Conservation (phyloP, 2,797 vertebrate species). For the Phalanger gymnotis region DNA sequence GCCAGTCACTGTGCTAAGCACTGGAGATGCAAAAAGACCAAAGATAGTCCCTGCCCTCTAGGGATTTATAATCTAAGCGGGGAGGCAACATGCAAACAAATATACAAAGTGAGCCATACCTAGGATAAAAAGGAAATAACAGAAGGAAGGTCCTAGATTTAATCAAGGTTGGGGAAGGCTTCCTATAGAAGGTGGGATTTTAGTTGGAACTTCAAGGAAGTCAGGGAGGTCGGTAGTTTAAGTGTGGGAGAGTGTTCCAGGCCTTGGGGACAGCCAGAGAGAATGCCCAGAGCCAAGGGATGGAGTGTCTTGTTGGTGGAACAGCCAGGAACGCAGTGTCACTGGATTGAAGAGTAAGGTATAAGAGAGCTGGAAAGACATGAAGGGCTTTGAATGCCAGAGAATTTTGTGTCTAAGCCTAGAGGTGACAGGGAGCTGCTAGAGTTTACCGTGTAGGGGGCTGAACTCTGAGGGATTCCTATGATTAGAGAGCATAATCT, state of each 20-base stretch:
- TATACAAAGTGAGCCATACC: not conserved
- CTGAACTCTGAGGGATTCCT: not conserved
- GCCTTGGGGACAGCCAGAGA: not conserved
- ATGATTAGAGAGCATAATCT: not conserved
- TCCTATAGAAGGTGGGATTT: not conserved
- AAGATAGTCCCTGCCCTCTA: not conserved
- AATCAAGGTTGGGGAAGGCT: not conserved
- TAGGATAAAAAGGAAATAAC: not conserved
- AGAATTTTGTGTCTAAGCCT: not conserved
- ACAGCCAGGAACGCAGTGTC: not conserved
- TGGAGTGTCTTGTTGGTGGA: not conserved
- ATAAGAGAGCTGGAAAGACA: not conserved
- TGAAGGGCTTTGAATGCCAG: not conserved
- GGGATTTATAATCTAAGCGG: not conserved
- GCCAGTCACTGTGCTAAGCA: not conserved
- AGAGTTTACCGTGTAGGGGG: not conserved
- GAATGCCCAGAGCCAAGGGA: not conserved
- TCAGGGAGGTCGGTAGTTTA: not conserved
- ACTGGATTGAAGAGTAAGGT: not conserved
- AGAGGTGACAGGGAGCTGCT: not conserved
- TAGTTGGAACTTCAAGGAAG: not conserved
- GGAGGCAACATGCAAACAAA: not conserved
- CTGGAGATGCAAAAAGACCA: not conserved
- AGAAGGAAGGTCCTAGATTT: not conserved
- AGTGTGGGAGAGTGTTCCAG: not conserved